Conservation (phyloP, 2,797 vertebrate genomes). For the Echiichthys vipera region DNA sequence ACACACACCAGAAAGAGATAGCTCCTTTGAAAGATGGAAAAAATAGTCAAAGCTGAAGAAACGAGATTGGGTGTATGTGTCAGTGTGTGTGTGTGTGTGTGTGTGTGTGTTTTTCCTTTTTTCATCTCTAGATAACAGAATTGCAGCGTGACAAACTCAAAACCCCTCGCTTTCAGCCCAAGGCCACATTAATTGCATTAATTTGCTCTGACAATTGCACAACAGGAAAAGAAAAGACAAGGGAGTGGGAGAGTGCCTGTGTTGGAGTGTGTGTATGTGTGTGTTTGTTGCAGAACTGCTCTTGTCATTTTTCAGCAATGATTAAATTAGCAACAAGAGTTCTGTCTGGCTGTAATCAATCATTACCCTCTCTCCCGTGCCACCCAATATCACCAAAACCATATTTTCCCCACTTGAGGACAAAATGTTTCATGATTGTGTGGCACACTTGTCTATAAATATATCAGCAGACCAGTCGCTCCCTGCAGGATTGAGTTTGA, state of each 20-base stretch:
- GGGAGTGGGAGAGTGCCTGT: slow-evolving; percentile 57
- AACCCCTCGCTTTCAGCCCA: slow-evolving; percentile 80
- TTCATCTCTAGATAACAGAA: slow-evolving; percentile 86
- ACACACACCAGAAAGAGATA: slow-evolving; percentile 61
- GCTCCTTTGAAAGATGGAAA: slow-evolving; percentile 71
- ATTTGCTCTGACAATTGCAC: slow-evolving; percentile 84
- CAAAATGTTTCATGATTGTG: slow-evolving; percentile 84
- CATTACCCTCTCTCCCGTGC: slow-evolving; percentile 81
- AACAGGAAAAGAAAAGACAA: slow-evolving; percentile 77
- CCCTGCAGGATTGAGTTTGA: slow-evolving; percentile 78
- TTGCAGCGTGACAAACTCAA: slow-evolving; percentile 86
- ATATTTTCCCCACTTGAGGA: slow-evolving; percentile 81
- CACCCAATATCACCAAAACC: slow-evolving; percentile 81
- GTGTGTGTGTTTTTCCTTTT: slow-evolving; percentile 54
- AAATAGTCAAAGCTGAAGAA: slow-evolving; percentile 70
- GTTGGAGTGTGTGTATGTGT: slow-evolving; percentile 42
- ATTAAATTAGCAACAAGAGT: slow-evolving; percentile 86
- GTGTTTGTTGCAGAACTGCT: slow-evolving; percentile 64
- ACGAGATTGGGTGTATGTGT: slow-evolving; percentile 62
- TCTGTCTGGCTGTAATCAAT: slow-evolving; percentile 87
- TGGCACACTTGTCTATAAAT: slow-evolving; percentile 84
- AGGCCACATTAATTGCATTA: slow-evolving; percentile 84
- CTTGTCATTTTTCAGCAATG: slow-evolving; percentile 80
- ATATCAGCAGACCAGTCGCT: slow-evolving; percentile 76
- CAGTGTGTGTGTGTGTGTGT: slow-evolving; percentile 19